Evolutionary conservation across 2,888 invertebrate species (phyloP).

Genomic region (Thereva unica): DNA sequence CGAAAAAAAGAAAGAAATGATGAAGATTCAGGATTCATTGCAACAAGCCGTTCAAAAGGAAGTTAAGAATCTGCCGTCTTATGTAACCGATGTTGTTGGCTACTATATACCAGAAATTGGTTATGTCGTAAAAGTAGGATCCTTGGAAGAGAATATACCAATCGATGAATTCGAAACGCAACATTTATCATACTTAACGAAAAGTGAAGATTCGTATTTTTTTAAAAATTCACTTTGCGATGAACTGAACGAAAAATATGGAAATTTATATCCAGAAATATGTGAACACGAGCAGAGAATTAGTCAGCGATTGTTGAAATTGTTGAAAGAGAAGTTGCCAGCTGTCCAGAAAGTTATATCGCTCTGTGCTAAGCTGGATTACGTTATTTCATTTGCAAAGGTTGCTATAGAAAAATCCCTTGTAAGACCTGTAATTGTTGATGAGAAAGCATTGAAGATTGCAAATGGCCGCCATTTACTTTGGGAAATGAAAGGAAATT

Average conservation of each 20-base stretch:
- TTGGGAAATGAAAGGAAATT: slow-evolving; percentile 37
- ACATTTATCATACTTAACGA: slow-evolving; percentile 36
- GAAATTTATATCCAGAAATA: slow-evolving; percentile 79
- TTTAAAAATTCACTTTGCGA: slow-evolving; percentile 57
- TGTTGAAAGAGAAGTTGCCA: slow-evolving; percentile 66
- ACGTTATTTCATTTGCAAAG: slow-evolving; percentile 56
- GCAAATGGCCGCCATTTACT: slow-evolving; percentile 46
- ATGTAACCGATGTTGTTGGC: slow-evolving; percentile 20
- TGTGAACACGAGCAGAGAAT: slow-evolving; percentile 79
- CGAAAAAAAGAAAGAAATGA: slow-evolving; percentile 36
- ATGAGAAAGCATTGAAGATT: slow-evolving; percentile 50
- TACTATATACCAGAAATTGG: slow-evolving; percentile 44
- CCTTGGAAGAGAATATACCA: neutral
- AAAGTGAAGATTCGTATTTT: slow-evolving; percentile 50
- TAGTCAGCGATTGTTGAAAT: slow-evolving; percentile 68
- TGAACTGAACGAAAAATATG: slow-evolving; percentile 75
- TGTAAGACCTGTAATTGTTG: slow-evolving; percentile 53
- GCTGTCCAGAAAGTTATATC: slow-evolving; percentile 65
- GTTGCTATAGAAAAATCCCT: slow-evolving; percentile 53
- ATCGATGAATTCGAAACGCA: slow-evolving; percentile 17
- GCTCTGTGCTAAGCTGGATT: slow-evolving; percentile 58
- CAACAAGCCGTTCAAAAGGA: slow-evolving; percentile 29
- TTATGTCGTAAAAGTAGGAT: slow-evolving; percentile 41
- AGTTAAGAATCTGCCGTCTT: slow-evolving; percentile 17
- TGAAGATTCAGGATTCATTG: slow-evolving; percentile 27